phyloP scores from a whole-genome alignment of 2,113 vertebrate species.

The Redunca redunca region DNA sequence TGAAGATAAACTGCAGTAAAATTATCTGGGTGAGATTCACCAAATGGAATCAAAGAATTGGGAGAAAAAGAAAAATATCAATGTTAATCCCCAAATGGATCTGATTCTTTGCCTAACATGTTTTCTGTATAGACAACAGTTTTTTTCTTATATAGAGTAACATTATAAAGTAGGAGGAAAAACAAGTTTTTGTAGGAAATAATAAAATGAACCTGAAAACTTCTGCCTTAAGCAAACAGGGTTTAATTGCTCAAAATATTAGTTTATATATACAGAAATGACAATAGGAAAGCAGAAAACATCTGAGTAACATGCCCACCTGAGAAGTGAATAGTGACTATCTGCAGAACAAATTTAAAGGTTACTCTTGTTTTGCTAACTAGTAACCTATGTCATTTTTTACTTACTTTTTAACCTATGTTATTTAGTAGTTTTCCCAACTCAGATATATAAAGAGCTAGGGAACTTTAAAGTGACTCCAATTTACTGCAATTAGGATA shows the following conservation, averaged over 20 bases:
- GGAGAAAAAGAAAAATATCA: not conserved
- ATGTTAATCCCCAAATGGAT: not conserved
- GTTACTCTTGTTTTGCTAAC: not conserved
- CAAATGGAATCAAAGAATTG: not conserved
- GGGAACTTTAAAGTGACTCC: not conserved
- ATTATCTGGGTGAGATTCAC: not conserved
- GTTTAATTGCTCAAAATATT: not conserved
- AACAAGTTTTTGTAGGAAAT: not conserved
- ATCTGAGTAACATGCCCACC: not conserved
- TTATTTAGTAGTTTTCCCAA: conserved; percentile 2
- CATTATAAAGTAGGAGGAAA: not conserved
- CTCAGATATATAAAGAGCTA: not conserved
- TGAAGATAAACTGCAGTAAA: not conserved
- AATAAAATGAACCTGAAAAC: conserved; percentile 7
- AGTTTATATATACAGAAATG: not conserved
- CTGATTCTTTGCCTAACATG: not conserved
- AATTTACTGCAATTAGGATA: not conserved
- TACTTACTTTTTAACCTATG: not conserved
- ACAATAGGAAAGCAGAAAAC: conserved; percentile 1
- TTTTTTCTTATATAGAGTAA: not conserved
- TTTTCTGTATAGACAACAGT: not conserved
- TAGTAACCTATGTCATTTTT: not conserved
- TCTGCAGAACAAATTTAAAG: not conserved
- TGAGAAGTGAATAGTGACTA: not conserved
- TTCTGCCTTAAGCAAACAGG: not conserved